Conservation (phyloP, 2,888 invertebrate species). For the Papilio gigon region DNA sequence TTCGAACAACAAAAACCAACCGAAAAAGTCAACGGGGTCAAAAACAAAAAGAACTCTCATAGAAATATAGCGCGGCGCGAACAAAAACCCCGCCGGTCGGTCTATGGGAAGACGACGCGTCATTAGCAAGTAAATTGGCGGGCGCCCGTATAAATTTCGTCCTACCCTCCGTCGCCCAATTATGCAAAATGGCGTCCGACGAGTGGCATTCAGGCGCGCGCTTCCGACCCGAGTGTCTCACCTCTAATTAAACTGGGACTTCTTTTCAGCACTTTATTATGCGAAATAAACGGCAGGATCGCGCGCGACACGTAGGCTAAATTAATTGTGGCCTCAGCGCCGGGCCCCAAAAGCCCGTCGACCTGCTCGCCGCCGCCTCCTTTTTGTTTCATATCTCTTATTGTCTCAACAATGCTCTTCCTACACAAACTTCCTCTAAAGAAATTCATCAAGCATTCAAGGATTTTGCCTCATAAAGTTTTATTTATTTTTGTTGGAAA, state of each 20-base stretch:
- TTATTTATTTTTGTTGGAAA: background rate
- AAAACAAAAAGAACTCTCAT: conserved; percentile 40
- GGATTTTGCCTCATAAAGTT: background rate
- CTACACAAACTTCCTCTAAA: conserved; percentile 1
- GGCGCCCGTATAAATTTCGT: conserved; percentile 80
- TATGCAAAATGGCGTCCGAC: conserved; percentile 81
- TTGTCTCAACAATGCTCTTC: conserved; percentile 18
- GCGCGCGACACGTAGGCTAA: conserved; percentile 58
- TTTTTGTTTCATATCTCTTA: conserved; percentile 27
- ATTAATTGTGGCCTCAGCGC: conserved; percentile 58
- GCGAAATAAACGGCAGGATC: conserved; percentile 74
- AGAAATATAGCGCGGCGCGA: conserved; percentile 45
- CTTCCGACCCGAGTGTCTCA: conserved; percentile 75
- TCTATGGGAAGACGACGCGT: conserved; percentile 74
- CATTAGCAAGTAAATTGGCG: conserved; percentile 83
- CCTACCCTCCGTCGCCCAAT: conserved; percentile 78
- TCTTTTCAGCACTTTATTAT: conserved; percentile 81
- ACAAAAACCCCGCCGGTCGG: conserved; percentile 63
- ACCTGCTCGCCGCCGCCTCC: conserved; percentile 2
- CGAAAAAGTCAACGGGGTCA: conserved; percentile 35
- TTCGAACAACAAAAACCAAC: conserved; percentile 24
- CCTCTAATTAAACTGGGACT: conserved; percentile 81
- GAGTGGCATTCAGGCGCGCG: conserved; percentile 78
- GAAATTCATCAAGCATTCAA: conserved; percentile 6
- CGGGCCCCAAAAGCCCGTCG: conserved; percentile 45